A percentile compares a stretch with the other conserved stretches of the same genome.
These are phyloP conservation scores for Cantharis nigra DNA, from an alignment of 2,888 invertebrate species.

Conservation along the genomic window DNA sequence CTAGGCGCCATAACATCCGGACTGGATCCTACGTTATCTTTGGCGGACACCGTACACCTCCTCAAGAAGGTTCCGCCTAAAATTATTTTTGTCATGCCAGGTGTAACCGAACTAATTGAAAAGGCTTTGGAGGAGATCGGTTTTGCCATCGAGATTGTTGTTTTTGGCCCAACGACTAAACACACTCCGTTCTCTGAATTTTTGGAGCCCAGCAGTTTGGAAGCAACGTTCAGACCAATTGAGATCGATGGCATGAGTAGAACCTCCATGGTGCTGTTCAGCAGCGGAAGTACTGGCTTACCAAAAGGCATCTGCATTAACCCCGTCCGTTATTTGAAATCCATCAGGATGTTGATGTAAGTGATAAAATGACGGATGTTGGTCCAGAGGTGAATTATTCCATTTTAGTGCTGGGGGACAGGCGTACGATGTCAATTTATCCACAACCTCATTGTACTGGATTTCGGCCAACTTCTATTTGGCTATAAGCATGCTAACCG, in stretches of 20 bases:
- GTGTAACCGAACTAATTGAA: conserved; percentile 4
- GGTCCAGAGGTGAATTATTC: not conserved
- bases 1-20: conserved; percentile 50
- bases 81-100: conserved; percentile 11
- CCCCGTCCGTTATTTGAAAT: conserved; percentile 23
- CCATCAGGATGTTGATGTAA: not conserved
- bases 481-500: conserved; percentile 32
- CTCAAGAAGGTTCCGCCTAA: conserved; percentile 31
- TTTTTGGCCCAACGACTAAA: conserved; percentile 20
- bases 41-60: conserved; percentile 37
- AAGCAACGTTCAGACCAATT: conserved; percentile 30
- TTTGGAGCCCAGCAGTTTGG: conserved; percentile 12
- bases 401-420: not conserved
- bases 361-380: not conserved
- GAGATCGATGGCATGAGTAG: conserved; percentile 18
- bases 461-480: conserved; percentile 38
- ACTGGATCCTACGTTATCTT: conserved; percentile 41
- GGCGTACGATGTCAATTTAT: not conserved
- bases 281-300: conserved; percentile 40
- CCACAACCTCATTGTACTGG: conserved; percentile 43
- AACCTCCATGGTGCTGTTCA: conserved; percentile 36
- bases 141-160: conserved; percentile 5
- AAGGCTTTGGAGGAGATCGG: not conserved
- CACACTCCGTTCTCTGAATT: conserved; percentile 19
- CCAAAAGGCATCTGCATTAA: conserved; percentile 40